phyloP scores from a whole-genome alignment of 1,140 invertebrate genomes.

The Portunus trituberculatus region DNA sequence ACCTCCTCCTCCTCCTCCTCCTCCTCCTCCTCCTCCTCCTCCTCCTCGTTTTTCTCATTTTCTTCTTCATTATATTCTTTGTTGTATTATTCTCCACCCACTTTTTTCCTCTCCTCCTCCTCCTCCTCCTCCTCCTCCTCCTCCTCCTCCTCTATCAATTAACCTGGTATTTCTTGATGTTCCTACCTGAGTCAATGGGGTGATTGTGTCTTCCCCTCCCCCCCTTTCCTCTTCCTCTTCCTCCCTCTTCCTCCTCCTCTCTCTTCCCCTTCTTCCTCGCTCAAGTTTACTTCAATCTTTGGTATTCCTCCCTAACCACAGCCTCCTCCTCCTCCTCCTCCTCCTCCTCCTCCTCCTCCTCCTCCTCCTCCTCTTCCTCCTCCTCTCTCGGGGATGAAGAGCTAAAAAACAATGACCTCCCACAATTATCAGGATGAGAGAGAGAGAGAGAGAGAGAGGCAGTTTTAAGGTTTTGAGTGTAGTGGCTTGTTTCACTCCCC shows the following conservation, averaged over 20 bases:
- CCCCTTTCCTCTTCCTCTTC: background rate
- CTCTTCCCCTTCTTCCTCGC: background rate
- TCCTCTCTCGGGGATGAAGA: background rate
- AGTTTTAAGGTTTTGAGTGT: background rate
- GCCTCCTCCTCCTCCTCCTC: background rate
- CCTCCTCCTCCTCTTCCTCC: constrained; percentile 22
- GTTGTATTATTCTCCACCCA: background rate
- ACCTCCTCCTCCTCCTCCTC: background rate
- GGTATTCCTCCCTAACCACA: background rate
- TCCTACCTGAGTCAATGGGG: background rate
- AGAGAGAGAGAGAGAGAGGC: background rate
- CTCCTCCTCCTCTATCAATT: background rate
- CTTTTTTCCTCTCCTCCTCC: no score
- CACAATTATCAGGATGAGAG: background rate
- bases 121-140: background rate
- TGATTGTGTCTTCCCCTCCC: background rate
- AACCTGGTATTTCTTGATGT: no score
- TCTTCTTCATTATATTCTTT: background rate
- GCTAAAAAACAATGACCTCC: background rate
- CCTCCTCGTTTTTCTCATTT: background rate
- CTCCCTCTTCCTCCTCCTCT: background rate
- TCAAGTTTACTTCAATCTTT: background rate
- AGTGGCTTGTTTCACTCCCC: background rate
- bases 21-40: background rate
- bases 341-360: constrained; percentile 33